Base-by-base conservation (phyloP, 1,140 invertebrate genomes). In the Zaprionus ornatus region DNA sequence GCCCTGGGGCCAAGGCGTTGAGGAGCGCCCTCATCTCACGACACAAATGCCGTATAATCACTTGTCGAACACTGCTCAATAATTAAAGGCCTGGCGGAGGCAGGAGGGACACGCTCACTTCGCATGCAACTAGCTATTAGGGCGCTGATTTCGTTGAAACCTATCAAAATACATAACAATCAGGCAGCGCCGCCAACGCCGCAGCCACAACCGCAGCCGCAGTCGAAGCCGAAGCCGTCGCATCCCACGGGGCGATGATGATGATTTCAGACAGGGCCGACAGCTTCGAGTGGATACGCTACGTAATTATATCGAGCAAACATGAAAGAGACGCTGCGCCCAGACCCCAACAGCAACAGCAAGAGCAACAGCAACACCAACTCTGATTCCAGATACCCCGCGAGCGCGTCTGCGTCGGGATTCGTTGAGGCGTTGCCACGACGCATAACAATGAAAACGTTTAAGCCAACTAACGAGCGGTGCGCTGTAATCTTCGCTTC, bases 81-180 rank as follows among this genome's bases (percentile, higher is more conserved):
- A 88, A 87, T 87, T 87, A 87, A 76, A 72, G 74, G 60, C 54
- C 21, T 23, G 45, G 10, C 0, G 10, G 19, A 50, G 4, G 4
- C 3, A 13, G 45, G 40, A 69, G 42, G 70, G 75, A 12, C 4
- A 79, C n/a, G 55, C 57, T 57, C 65, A 66, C 60, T 72, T 85
- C 78, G 71, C 76, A 83, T 84, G 83, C 84, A 83, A 73, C 74
- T 78, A 57, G 77, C 83, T 72, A 90, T 87, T 87, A 87, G 67
- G 69, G 80, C 74, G 71, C 84, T 87, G 84, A 87, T 87, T 87
- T 90, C 84, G 84, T 68, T 90, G 84, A 87, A 87, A 87, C 85
- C 84, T 90, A 87, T 87, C 84, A 87, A 87, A 87, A 87, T 88
- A 87, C 84, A 87, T 87, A 86, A 83, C 80, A 82, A 86, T 87